Evolutionary conservation across 1,140 invertebrate genomes (phyloP).

Genomic region (Diabrotica virgifera): DNA sequence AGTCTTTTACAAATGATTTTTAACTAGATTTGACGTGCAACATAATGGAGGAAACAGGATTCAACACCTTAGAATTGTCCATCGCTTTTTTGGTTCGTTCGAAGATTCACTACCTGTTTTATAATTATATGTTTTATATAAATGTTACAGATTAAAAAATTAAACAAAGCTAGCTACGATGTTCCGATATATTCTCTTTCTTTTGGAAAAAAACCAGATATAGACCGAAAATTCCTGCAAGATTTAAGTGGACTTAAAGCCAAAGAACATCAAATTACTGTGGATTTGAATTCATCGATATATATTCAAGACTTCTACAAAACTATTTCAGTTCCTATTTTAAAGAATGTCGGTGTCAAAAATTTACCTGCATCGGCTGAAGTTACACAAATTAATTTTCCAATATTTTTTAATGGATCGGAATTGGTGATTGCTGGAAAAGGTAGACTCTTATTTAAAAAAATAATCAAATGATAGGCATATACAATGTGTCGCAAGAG

Average conservation of each 20-base stretch:
- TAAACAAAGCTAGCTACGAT: conserved; percentile 20
- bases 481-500: too few species aligned
- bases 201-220: conserved; percentile 59
- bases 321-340: conserved; percentile 64
- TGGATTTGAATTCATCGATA: conserved; percentile 63
- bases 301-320: conserved; percentile 68
- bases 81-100: too few species aligned
- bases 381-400: conserved; percentile 52
- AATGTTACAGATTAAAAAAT: neutral
- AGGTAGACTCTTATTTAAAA: neutral
- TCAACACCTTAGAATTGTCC: too few species aligned
- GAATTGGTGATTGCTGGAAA: conserved; percentile 59
- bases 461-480: neutral
- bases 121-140: too few species aligned
- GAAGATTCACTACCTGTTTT: too few species aligned
- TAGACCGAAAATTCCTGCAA: conserved; percentile 63
- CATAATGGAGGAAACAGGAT: too few species aligned
- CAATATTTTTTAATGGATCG: conserved; percentile 55
- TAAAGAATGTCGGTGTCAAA: conserved; percentile 62
- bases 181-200: conserved; percentile 61
- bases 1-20: too few species aligned
- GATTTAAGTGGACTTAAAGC: conserved; percentile 63
- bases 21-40: too few species aligned
- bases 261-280: conserved; percentile 69
- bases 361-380: conserved; percentile 57